Conservation (phyloP, 2,888 invertebrate genomes). For the Apamea anceps region DNA sequence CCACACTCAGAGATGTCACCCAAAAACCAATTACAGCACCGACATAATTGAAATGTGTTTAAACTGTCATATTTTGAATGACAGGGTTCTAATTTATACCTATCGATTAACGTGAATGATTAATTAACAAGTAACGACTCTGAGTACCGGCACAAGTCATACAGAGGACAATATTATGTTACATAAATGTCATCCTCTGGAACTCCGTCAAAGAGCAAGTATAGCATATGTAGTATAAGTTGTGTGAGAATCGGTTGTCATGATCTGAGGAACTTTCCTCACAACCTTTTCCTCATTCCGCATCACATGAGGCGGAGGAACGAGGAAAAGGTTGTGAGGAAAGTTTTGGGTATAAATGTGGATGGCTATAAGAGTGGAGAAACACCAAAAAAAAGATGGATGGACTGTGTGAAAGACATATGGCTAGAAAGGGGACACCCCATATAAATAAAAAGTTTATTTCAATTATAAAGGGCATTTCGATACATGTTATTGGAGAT, state of each 20-base stretch:
- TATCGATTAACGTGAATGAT: background rate
- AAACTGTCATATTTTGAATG: background rate
- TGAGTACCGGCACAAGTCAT: background rate
- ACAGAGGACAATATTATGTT: background rate
- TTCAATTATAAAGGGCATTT: no score
- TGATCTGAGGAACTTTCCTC: no score
- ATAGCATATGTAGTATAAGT: background rate
- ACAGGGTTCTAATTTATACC: background rate
- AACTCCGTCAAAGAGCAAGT: no score
- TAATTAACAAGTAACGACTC: background rate
- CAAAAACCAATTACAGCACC: background rate
- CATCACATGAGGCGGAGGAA: background rate
- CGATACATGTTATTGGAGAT: no score
- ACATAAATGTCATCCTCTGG: no score
- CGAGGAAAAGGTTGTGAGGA: background rate
- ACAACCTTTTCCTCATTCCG: no score
- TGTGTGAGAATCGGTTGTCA: background rate
- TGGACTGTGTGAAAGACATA: background rate
- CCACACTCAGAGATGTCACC: background rate
- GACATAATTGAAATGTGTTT: background rate
- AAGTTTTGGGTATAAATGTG: background rate
- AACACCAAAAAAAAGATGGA: background rate
- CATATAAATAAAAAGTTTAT: no score
- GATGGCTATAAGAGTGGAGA: background rate
- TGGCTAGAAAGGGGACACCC: background rate